These are phyloP conservation scores for Strigops habroptila DNA, from an alignment of 2,113 vertebrate genomes.

Conservation along the genomic window DNA sequence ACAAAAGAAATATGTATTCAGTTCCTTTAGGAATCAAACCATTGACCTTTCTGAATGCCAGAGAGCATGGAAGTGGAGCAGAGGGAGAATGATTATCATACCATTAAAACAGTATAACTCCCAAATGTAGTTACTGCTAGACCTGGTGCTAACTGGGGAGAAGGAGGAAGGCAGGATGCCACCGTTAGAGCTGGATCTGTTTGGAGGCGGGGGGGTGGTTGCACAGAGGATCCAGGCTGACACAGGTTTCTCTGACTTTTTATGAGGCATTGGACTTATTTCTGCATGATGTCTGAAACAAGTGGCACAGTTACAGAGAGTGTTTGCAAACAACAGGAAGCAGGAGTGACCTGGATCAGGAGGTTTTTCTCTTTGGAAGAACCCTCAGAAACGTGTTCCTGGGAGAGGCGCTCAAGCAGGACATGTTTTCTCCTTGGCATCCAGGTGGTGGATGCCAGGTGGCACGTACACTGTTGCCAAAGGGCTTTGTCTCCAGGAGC, in stretches of 20 bases:
- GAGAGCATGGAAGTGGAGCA: background rate
- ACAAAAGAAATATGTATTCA: background rate
- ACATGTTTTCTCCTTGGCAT: accelerated
- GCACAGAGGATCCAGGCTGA: background rate
- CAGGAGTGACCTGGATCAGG: background rate
- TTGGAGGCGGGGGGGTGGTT: background rate
- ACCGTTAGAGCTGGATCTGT: background rate
- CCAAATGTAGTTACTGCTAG: background rate
- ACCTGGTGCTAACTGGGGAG: background rate
- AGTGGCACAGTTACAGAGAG: background rate
- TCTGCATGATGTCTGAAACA: background rate
- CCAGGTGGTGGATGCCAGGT: accelerated
- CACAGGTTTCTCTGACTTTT: background rate
- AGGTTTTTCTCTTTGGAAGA: background rate
- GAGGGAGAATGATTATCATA: background rate
- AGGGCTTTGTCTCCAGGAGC: background rate
- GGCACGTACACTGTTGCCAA: accelerated
- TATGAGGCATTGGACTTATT: background rate
- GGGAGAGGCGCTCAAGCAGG: background rate
- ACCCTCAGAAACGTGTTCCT: background rate
- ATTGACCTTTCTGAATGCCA: background rate
- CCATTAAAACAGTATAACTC: background rate
- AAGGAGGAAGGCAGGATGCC: background rate
- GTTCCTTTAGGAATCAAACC: background rate
- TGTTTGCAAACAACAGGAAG: background rate